Percentiles rank a stretch among this genome's conserved stretches.
phyloP scores from a whole-genome alignment of 2,888 invertebrate genomes.

The Rhagonycha fulva region DNA sequence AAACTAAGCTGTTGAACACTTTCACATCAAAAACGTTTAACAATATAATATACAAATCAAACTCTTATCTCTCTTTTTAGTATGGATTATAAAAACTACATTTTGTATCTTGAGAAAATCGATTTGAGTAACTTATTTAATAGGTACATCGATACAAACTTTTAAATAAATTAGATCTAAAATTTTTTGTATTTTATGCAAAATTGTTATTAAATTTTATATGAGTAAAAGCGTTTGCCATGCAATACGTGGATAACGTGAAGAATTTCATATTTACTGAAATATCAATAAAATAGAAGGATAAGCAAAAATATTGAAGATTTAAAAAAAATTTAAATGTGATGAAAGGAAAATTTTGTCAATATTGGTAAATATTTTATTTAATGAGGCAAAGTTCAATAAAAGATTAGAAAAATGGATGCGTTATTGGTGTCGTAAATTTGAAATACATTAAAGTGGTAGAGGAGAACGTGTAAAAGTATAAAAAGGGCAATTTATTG shows the following conservation, averaged over 20 bases:
- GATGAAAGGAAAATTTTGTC: neutral
- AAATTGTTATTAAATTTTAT: neutral
- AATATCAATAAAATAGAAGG: neutral
- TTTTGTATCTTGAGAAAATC: too few species aligned
- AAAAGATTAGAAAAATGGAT: neutral
- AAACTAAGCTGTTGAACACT: too few species aligned
- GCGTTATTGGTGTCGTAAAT: neutral
- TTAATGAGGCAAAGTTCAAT: neutral
- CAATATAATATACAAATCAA: too few species aligned
- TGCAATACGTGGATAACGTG: neutral
- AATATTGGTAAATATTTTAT: neutral
- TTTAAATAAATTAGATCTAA: neutral
- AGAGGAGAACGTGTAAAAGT: constrained; percentile 10
- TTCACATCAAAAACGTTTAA: too few species aligned
- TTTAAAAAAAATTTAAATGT: neutral
- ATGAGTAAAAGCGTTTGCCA: neutral
- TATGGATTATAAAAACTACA: too few species aligned
- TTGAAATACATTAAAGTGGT: neutral
- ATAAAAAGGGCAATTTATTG: constrained; percentile 24
- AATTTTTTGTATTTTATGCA: neutral
- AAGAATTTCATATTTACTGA: neutral
- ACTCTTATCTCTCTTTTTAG: too few species aligned
- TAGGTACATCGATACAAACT: too few species aligned
- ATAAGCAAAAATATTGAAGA: neutral
- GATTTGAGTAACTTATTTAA: neutral